Evolutionary conservation across 2,888 invertebrate genomes (phyloP).

Genomic region (Yponomeuta cagnagella): DNA sequence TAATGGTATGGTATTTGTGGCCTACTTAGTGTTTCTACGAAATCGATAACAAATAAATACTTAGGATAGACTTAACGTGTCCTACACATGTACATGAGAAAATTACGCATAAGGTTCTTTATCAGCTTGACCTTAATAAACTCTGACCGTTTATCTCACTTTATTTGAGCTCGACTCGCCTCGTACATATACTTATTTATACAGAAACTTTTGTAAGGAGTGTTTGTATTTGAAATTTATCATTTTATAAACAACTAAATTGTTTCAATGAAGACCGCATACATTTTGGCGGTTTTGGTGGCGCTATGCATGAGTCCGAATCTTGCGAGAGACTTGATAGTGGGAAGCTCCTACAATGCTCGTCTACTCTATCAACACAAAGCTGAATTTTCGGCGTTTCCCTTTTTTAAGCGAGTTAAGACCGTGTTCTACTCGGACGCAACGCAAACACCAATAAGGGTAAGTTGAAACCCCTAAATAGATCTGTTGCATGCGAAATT

Average conservation of each 20-base stretch:
- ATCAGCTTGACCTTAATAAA: neutral
- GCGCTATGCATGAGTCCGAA: neutral
- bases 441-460: constrained; percentile 40
- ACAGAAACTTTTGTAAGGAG: neutral
- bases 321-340: constrained; percentile 40
- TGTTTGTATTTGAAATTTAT: neutral
- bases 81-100: neutral
- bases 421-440: constrained; percentile 51
- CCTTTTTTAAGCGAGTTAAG: constrained; percentile 55
- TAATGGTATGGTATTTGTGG: too few species aligned
- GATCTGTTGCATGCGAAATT: too few species aligned
- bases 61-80: too few species aligned
- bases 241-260: neutral
- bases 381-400: constrained; percentile 44
- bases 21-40: too few species aligned
- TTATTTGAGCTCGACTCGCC: too few species aligned
- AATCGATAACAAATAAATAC: too few species aligned
- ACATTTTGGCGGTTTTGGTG: neutral
- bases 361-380: constrained; percentile 47
- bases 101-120: neutral
- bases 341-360: constrained; percentile 45
- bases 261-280: neutral
- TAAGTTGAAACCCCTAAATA: constrained; percentile 24
- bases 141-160: neutral
- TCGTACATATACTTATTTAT: too few species aligned